Evolutionary conservation across 1,140 invertebrate genomes (phyloP).

Genomic region (Lasioglossum albipes): DNA sequence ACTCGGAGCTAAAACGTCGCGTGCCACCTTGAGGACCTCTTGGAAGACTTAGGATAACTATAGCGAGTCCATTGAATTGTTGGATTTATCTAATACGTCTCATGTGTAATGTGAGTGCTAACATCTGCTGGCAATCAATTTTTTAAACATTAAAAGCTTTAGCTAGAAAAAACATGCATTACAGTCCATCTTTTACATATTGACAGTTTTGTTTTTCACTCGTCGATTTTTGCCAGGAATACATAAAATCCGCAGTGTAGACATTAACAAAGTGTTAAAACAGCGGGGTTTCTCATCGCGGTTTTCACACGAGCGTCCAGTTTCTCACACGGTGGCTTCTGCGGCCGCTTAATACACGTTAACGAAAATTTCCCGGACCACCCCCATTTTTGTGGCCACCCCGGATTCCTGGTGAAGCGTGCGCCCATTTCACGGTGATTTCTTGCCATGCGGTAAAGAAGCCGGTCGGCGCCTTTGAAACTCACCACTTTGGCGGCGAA

Average conservation of each 20-base stretch:
- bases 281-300: not conserved
- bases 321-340: conserved; percentile 44
- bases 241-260: too few relatives aligned
- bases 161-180: too few relatives aligned
- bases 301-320: conserved; percentile 38
- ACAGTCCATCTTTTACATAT: too few relatives aligned
- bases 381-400: conserved; percentile 50
- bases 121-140: not conserved
- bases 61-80: not conserved
- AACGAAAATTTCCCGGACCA: conserved; percentile 36
- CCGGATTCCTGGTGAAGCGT: conserved; percentile 59
- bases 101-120: too few relatives aligned
- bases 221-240: too few relatives aligned
- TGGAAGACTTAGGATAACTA: not conserved
- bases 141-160: too few relatives aligned
- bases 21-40: conserved; percentile 55
- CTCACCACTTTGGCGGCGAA: conserved; percentile 59
- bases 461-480: conserved; percentile 70
- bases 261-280: too few relatives aligned
- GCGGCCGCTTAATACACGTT: not conserved
- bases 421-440: conserved; percentile 57
- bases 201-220: too few relatives aligned
- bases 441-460: conserved; percentile 3
- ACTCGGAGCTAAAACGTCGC: conserved; percentile 49
- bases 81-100: too few relatives aligned